Evolutionary conservation across 2,888 invertebrate species (phyloP), one percentile per base, ranked within the genome.

Genomic region (Chrysina gloriosa): DNA sequence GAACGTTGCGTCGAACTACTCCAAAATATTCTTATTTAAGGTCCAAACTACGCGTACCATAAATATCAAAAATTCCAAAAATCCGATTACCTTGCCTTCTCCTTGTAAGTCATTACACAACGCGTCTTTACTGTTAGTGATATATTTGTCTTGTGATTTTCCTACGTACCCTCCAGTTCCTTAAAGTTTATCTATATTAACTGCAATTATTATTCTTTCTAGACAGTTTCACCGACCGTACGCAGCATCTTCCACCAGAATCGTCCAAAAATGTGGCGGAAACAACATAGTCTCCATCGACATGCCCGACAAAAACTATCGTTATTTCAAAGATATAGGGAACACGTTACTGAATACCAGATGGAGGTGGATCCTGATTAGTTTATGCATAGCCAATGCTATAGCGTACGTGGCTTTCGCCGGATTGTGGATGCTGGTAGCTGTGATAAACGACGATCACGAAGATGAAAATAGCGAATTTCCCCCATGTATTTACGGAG

Each of bases 341-440:
- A 88, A 88, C 14, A 88, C 89, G 0, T 77, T 89, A 81, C 87
- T 93, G 31, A 92, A 92, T 81, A 87, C 90, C 71, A 87, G 89
- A 80, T 94, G 93, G 93, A 84, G 91, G 7, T 90, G 89, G 84
- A 88, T 91, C 2, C 82, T 92, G 1, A 77, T 90, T 0, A 75
- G 78, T 19, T 63, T 80, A 14, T 74, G 76, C 66, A 25, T 79
- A 31, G 79, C 79, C 0, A 79, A 80, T 65, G 76, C 77, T 23
- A 61, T 73, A 39, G 72, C 72, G n/a, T 75, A 72, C 56, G 34
- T 75, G 6, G 27, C 63, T n/a, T 74, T 74, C 31, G 72, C 72
- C 14, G 63, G 70, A 1, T 39, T 72, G 34, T 75, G 74, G 73
- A 70, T 72, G 71, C 27, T 70, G 16, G 70, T 72, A 25, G 70